Evolutionary conservation across 2,888 invertebrate genomes (phyloP).

Genomic region (Sipha maydis): DNA sequence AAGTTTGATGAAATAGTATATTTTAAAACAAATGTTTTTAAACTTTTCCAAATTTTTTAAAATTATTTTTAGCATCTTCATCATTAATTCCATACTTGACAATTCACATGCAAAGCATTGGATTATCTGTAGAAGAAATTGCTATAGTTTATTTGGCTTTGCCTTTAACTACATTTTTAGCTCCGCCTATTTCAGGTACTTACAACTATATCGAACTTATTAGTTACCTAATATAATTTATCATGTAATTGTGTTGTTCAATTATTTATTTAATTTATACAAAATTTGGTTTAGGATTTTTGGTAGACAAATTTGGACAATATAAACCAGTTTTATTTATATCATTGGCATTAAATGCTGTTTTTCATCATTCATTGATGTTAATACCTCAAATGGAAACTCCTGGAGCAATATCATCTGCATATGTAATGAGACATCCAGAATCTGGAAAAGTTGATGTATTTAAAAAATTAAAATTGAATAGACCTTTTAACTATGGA

Average conservation of each 20-base stretch:
- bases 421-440: conserved; percentile 81
- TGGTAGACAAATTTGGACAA: conserved; percentile 87
- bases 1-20: conserved; percentile 66
- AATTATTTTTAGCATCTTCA: conserved; percentile 74
- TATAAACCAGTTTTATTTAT: conserved; percentile 86
- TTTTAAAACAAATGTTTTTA: not conserved
- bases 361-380: conserved; percentile 82
- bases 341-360: conserved; percentile 80
- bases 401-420: conserved; percentile 79
- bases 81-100: conserved; percentile 86
- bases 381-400: conserved; percentile 83
- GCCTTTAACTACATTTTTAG: conserved; percentile 86
- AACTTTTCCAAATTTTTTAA: not conserved
- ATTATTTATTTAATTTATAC: not conserved
- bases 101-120: conserved; percentile 91
- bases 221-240: not conserved
- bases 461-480: conserved; percentile 66
- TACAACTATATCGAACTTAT: not conserved
- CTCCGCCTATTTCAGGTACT: conserved; percentile 83
- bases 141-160: conserved; percentile 87
- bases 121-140: conserved; percentile 85
- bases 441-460: conserved; percentile 78
- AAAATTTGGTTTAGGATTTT: conserved; percentile 73
- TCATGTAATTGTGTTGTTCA: not conserved
- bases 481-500: not conserved